Evolutionary conservation across 2,797 vertebrate species (phyloP).

Genomic region (Enteromius paludinosus): DNA sequence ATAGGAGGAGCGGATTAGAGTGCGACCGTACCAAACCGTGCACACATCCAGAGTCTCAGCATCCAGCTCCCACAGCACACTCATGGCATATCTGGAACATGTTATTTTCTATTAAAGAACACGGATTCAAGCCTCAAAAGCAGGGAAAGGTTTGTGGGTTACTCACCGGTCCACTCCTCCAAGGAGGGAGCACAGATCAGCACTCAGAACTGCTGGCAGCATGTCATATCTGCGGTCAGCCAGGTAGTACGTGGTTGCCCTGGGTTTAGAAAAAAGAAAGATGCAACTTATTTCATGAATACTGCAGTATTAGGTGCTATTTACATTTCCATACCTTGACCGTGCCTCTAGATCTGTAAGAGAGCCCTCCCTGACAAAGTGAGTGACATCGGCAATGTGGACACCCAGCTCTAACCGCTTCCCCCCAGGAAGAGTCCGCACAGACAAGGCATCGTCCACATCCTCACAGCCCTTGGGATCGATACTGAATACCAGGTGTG

Average conservation of each 20-base stretch:
- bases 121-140: not conserved
- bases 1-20: constrained; percentile 90
- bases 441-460: constrained; percentile 91
- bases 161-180: constrained; percentile 89
- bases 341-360: constrained; percentile 89
- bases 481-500: constrained; percentile 95
- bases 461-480: constrained; percentile 94
- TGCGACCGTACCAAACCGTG: constrained; percentile 83
- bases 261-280: constrained; percentile 62
- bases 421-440: constrained; percentile 76
- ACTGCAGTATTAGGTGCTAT: not conserved
- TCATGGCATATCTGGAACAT: constrained; percentile 88
- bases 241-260: constrained; percentile 94
- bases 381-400: constrained; percentile 95
- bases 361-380: constrained; percentile 87
- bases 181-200: constrained; percentile 91
- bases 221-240: constrained; percentile 94
- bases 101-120: not conserved
- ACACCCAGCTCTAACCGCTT: constrained; percentile 89
- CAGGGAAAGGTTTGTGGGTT: not conserved
- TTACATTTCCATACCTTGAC: constrained; percentile 75
- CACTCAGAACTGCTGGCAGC: constrained; percentile 88
- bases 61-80: constrained; percentile 91
- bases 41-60: constrained; percentile 75
- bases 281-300: not conserved